Evolutionary conservation across 1,140 invertebrate species (phyloP).

Genomic region (Drosophila sproati): DNA sequence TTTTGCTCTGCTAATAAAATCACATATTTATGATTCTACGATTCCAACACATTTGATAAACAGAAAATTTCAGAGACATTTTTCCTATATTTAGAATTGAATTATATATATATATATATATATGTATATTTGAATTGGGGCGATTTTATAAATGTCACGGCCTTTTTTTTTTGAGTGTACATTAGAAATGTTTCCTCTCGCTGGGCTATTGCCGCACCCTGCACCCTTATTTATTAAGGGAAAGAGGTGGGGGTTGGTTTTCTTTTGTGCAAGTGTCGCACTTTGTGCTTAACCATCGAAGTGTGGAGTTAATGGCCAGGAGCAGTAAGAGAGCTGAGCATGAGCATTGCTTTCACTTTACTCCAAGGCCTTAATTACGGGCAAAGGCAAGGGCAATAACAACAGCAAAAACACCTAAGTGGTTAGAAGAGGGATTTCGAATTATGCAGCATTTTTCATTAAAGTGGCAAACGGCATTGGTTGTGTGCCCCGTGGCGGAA

Average conservation of each 20-base stretch:
- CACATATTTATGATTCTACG: too few species aligned
- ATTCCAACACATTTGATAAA: too few species aligned
- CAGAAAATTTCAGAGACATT: too few species aligned
- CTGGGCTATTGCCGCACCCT: background rate
- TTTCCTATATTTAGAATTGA: too few species aligned
- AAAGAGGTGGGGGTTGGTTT: background rate
- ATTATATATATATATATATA: too few species aligned
- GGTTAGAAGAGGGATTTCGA: background rate
- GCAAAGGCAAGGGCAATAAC: conserved; percentile 37
- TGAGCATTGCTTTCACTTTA: conserved; percentile 35
- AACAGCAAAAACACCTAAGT: conserved; percentile 2
- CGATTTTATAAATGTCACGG: too few species aligned
- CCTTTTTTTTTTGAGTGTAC: background rate
- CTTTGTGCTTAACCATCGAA: conserved; percentile 76
- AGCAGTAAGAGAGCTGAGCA: conserved; percentile 35
- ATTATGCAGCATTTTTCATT: conserved; percentile 80
- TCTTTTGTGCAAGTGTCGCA: conserved; percentile 36
- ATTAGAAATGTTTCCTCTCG: background rate
- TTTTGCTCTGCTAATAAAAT: too few species aligned
- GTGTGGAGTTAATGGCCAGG: conserved; percentile 74
- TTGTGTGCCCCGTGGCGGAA: conserved; percentile 18
- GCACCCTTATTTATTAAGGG: background rate
- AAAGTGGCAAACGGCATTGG: conserved; percentile 50
- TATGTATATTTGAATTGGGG: too few species aligned
- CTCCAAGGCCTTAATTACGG: conserved; percentile 58